Conservation (phyloP, 2,888 invertebrate genomes). For the Tholera decimalis region DNA sequence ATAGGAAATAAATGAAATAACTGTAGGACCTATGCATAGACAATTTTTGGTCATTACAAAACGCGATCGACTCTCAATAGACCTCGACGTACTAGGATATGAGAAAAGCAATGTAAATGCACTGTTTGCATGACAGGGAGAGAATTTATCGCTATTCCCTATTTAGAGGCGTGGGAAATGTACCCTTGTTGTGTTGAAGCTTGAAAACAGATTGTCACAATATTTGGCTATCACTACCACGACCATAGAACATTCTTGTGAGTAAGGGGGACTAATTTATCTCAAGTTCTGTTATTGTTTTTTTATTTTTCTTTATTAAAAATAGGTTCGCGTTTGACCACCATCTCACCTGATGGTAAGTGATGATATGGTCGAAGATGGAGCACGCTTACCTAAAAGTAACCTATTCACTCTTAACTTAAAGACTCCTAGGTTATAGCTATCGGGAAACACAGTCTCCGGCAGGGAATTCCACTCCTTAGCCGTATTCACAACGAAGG, state of each 20-base stretch:
- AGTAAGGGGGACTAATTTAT: conserved; percentile 1
- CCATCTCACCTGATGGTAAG: too few species aligned
- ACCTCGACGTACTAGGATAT: conserved; percentile 23
- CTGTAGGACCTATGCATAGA: neutral
- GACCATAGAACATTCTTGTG: neutral
- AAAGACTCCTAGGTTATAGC: too few species aligned
- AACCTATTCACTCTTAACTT: too few species aligned
- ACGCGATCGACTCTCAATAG: neutral
- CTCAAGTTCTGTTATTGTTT: too few species aligned
- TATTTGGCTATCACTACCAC: conserved; percentile 19
- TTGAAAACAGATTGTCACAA: neutral
- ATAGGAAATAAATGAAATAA: neutral
- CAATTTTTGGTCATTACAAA: neutral
- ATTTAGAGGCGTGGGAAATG: neutral
- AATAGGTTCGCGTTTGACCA: too few species aligned
- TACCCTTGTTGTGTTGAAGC: neutral
- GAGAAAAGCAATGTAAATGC: neutral
- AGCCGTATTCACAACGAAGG: too few species aligned
- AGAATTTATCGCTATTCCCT: neutral
- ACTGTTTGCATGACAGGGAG: too few species aligned
- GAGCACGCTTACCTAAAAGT: too few species aligned
- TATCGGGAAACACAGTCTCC: too few species aligned
- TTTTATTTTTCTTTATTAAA: too few species aligned
- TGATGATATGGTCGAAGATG: too few species aligned
- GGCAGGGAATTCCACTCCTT: too few species aligned